Evolutionary conservation across 2,113 vertebrate genomes (phyloP).

Genomic region (Tetrax tetrax): DNA sequence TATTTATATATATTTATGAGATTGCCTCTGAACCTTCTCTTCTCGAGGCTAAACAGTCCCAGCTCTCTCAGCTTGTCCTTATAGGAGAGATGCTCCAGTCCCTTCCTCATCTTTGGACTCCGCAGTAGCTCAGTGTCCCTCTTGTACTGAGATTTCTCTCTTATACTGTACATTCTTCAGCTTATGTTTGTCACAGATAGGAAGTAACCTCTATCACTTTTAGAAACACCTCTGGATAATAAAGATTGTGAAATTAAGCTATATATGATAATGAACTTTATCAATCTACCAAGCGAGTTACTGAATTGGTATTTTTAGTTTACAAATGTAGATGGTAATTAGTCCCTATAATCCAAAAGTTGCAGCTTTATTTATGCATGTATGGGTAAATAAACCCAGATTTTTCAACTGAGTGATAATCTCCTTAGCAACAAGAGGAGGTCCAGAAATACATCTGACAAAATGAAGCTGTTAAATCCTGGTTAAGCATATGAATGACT

Average conservation of each 20-base stretch:
- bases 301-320: not conserved
- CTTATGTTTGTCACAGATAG: not conserved
- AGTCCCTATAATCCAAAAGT: not conserved
- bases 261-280: not conserved
- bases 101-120: not conserved
- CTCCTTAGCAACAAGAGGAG: constrained; percentile 56
- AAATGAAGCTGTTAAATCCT: constrained; percentile 8
- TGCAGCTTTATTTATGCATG: constrained; percentile 49
- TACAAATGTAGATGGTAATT: constrained; percentile 23
- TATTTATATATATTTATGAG: not conserved
- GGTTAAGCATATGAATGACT: constrained; percentile 12
- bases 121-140: not conserved
- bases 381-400: constrained; percentile 36
- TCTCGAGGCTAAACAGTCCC: not conserved
- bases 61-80: not conserved
- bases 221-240: not conserved
- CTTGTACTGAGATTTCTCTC: not conserved
- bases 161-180: not conserved
- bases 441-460: constrained; percentile 59
- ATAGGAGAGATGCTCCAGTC: not conserved
- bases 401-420: constrained; percentile 44
- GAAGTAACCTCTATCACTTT: not conserved
- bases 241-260: not conserved
- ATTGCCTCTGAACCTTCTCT: not conserved
- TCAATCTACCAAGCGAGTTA: not conserved